phyloP scores from a whole-genome alignment of 1,140 invertebrate species.

The Drosophila sp. region DNA sequence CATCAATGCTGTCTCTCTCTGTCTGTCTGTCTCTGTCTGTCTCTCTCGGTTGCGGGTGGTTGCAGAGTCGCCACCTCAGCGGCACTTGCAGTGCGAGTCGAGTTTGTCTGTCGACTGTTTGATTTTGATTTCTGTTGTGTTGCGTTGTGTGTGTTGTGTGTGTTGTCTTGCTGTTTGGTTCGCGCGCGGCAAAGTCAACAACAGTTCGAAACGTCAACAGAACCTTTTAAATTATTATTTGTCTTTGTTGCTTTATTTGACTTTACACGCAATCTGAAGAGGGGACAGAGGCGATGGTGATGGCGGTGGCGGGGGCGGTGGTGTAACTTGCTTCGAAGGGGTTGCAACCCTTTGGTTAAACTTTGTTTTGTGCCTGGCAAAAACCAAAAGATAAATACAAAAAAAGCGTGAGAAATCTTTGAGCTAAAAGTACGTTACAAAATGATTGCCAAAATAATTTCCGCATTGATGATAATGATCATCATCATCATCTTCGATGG shows the following conservation, averaged over 20 bases:
- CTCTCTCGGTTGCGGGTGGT: conserved; percentile 43
- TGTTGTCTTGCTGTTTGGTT: conserved; percentile 75
- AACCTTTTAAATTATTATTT: conserved; percentile 84
- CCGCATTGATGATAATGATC: conserved; percentile 16
- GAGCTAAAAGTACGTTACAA: conserved; percentile 55
- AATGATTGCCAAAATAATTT: conserved; percentile 16
- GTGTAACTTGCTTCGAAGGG: conserved; percentile 21
- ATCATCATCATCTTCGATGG: conserved; percentile 18
- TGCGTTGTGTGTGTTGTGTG: too few relatives aligned
- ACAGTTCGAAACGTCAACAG: conserved; percentile 84
- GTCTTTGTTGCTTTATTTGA: conserved; percentile 81
- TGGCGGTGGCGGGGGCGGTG: conserved; percentile 24
- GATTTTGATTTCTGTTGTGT: conserved; percentile 63
- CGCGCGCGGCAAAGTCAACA: conserved; percentile 82
- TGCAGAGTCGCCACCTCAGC: conserved; percentile 48
- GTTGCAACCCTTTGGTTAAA: conserved; percentile 46
- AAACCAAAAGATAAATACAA: neutral
- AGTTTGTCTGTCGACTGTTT: conserved; percentile 48
- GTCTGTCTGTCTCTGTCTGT: neutral
- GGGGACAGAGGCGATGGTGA: conserved; percentile 36
- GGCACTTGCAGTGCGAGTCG: conserved; percentile 66
- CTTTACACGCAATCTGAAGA: conserved; percentile 42
- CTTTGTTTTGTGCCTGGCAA: conserved; percentile 27
- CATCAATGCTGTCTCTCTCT: conserved; percentile 19
- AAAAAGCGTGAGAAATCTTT: conserved; percentile 33